Conservation (phyloP, 2,888 invertebrate species). For the Drosophila vallismaia region DNA sequence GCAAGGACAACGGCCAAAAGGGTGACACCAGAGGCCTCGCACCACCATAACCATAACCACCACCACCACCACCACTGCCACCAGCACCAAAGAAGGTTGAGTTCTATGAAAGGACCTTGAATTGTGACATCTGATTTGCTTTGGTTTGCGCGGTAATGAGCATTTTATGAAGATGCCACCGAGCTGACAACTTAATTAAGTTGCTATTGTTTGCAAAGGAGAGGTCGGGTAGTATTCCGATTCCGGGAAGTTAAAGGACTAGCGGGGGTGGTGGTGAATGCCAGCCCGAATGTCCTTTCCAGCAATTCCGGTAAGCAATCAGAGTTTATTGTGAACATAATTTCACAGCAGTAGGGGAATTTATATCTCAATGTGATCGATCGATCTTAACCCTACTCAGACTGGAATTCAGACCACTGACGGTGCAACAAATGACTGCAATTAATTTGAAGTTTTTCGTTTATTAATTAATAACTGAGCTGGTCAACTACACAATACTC, state of each 20-base stretch:
- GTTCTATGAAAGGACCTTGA: conserved; percentile 58
- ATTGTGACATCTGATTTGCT: conserved; percentile 71
- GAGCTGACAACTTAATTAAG: conserved; percentile 76
- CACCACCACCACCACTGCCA: conserved; percentile 1
- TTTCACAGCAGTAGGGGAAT: conserved; percentile 12
- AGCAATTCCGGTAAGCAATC: conserved; percentile 35
- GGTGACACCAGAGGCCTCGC: conserved; percentile 36
- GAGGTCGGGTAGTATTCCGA: conserved; percentile 17
- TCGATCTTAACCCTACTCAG: conserved; percentile 32
- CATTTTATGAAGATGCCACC: conserved; percentile 70
- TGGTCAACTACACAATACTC: conserved; percentile 15
- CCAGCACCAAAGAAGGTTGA: conserved; percentile 1
- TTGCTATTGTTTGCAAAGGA: conserved; percentile 65
- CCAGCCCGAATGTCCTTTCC: conserved; percentile 4
- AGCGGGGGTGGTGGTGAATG: conserved; percentile 4
- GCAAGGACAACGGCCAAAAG: conserved; percentile 41
- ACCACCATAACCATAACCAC: conserved; percentile 20
- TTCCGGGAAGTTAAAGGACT: neutral
- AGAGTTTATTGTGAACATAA: conserved; percentile 36
- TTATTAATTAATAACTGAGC: conserved; percentile 75
- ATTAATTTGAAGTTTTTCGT: conserved; percentile 70
- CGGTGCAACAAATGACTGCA: conserved; percentile 76
- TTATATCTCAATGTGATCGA: conserved; percentile 60
- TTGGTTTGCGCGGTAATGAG: conserved; percentile 68
- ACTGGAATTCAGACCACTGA: conserved; percentile 54